Percentiles rank a stretch among this genome's conserved stretches.
These are phyloP conservation scores for Brachyptera putata DNA, from an alignment of 2,888 invertebrate species.

Conservation along the genomic window DNA sequence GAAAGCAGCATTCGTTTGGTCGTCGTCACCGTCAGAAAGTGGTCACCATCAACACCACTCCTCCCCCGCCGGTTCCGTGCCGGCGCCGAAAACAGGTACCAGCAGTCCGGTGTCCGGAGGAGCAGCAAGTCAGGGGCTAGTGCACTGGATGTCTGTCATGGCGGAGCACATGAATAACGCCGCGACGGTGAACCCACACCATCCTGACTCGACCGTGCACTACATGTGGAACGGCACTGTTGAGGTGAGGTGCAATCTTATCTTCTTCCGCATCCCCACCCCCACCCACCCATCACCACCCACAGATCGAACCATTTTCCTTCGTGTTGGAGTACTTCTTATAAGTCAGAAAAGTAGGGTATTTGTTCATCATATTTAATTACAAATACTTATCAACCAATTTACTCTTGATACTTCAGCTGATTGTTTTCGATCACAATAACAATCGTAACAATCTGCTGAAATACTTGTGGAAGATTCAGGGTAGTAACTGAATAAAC, in stretches of 20 bases:
- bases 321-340: no score
- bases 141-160: constrained; percentile 97
- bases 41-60: constrained; percentile 30
- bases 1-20: constrained; percentile 54
- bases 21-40: constrained; percentile 44
- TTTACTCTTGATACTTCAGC: no score
- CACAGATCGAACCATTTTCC: no score
- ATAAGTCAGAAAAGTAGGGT: no score
- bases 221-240: constrained; percentile 54
- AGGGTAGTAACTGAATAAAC: no score
- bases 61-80: constrained; percentile 19
- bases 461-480: no score
- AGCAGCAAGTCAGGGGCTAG: constrained; percentile 70
- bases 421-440: no score
- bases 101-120: constrained; percentile 15
- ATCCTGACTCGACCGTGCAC: constrained; percentile 66
- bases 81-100: constrained; percentile 7
- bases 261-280: background rate
- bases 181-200: constrained; percentile 40
- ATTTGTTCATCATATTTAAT: no score
- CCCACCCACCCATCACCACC: background rate
- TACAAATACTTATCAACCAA: no score
- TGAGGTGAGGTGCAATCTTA: constrained; percentile 41
- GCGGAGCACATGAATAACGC: constrained; percentile 82
- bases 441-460: no score